Conservation (phyloP, 2,888 invertebrate species). For the Allolobophora icterica region DNA sequence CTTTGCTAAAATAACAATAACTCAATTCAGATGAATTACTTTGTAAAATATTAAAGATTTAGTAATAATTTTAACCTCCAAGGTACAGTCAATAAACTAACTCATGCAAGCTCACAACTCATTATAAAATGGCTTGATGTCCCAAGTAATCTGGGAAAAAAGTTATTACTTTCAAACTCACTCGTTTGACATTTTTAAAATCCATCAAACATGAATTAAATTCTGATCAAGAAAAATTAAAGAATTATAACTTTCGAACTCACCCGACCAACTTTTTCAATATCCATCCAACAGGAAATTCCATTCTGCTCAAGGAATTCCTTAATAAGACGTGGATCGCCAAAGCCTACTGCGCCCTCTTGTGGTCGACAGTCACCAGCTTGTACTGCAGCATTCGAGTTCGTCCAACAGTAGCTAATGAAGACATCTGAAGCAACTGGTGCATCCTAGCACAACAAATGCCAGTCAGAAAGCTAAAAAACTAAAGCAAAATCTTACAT, state of each 20-base stretch:
- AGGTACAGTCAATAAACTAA: not conserved
- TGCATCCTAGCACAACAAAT: conserved; percentile 57
- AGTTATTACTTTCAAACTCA: not conserved
- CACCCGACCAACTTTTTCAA: conserved; percentile 60
- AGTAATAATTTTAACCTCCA: not conserved
- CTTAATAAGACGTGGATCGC: conserved; percentile 61
- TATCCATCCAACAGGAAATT: conserved; percentile 60
- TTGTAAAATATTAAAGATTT: not conserved
- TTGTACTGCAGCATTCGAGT: conserved; percentile 57
- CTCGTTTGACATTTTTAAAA: too few relatives aligned
- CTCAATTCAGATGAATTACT: not conserved
- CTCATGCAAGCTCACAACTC: not conserved
- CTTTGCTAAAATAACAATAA: not conserved
- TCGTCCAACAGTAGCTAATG: conserved; percentile 63
- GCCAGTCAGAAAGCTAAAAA: conserved; percentile 52
- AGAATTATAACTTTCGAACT: conserved; percentile 30
- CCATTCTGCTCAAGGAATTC: conserved; percentile 55
- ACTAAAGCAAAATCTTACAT: not conserved
- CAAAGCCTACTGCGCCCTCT: conserved; percentile 57
- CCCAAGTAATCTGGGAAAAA: not conserved
- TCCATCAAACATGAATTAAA: too few relatives aligned
- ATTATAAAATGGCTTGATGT: not conserved
- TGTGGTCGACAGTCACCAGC: conserved; percentile 51
- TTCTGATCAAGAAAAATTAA: too few relatives aligned
- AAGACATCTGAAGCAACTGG: conserved; percentile 53